phyloP scores from a whole-genome alignment of 2,113 vertebrate genomes.

The Phylloscopus whistleri region DNA sequence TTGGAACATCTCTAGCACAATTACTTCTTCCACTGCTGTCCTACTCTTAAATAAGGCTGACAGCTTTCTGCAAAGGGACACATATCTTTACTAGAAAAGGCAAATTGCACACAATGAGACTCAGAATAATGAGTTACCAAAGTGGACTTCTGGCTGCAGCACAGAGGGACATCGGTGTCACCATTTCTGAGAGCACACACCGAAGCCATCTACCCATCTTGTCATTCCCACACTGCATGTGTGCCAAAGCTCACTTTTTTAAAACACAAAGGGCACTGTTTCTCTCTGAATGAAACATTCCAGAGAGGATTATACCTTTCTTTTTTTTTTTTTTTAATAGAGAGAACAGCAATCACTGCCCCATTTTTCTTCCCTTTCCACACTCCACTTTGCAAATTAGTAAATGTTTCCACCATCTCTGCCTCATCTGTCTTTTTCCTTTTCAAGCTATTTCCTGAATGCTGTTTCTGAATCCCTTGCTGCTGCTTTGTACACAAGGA shows the following conservation, averaged over 20 bases:
- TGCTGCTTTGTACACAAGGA: neutral
- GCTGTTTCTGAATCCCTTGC: neutral
- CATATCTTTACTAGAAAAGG: neutral
- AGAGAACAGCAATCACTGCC: neutral
- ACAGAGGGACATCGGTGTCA: neutral
- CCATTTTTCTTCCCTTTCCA: neutral
- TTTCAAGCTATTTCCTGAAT: neutral
- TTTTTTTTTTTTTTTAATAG: neutral
- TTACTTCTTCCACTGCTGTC: neutral
- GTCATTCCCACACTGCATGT: neutral
- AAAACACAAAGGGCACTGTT: neutral
- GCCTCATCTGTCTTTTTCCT: neutral
- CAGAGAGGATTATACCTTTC: neutral
- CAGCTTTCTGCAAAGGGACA: neutral
- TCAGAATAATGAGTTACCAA: neutral
- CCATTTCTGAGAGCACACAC: neutral
- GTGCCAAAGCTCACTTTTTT: conserved; percentile 1
- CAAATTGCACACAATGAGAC: neutral
- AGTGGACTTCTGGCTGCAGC: neutral
- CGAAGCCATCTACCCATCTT: neutral
- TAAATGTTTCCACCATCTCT: neutral
- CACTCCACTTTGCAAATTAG: neutral
- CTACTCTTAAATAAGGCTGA: neutral
- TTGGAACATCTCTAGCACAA: neutral
- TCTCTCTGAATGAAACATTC: neutral